Base-by-base conservation (phyloP, 2,888 invertebrate genomes). In the Tetramorium bicarinatum region DNA sequence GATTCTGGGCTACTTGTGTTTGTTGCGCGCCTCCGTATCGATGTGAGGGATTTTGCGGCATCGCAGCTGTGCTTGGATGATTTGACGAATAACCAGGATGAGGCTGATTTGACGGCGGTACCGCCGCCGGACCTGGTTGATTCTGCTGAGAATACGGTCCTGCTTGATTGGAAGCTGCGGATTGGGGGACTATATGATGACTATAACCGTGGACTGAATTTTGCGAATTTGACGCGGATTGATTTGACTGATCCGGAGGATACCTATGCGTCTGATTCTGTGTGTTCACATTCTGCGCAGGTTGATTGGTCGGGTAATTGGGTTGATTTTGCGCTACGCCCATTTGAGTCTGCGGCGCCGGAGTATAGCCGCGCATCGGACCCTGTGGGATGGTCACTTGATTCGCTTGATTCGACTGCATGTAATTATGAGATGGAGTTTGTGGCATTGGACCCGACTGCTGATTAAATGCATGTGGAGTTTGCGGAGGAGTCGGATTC, bases 321-420 rank as follows among this genome's bases (percentile, higher is more conserved):
- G 84, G 64, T 34, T 88, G 80, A 52, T 83, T 90, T 67, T 89
- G 90, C 52, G 88, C 44, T 6, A 91, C 82, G 8, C 79, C 85
- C 6, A 90, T 88, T 71, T 91, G 93, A 84, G 71, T 87, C 59
- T 91, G 91, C 9, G 91, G 75, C 13, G 89, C 72, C 9, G 90
- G 66, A 9, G 91, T 38, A 82, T 94, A 94, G 7, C 92, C 91
- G 18, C 92, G 91, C 15, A 93, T 92, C 61, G 91, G 90, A 90
- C 91, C 92, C 71, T 91, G 93, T 9, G 91, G 71, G 6, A 92
- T 84, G 7, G 91, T 38, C 21, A 88, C 44, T 61, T 91, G 91
- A 74, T 74, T 87, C 7, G 91, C 52, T 67, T 91, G 54, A 76
- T 87, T 84, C 61, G 84, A 8, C 9, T 80, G 79, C 25, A 91